These are phyloP conservation scores for Enteromius thamalakanensis DNA, from an alignment of 2,797 vertebrate species.

Conservation along the genomic window DNA sequence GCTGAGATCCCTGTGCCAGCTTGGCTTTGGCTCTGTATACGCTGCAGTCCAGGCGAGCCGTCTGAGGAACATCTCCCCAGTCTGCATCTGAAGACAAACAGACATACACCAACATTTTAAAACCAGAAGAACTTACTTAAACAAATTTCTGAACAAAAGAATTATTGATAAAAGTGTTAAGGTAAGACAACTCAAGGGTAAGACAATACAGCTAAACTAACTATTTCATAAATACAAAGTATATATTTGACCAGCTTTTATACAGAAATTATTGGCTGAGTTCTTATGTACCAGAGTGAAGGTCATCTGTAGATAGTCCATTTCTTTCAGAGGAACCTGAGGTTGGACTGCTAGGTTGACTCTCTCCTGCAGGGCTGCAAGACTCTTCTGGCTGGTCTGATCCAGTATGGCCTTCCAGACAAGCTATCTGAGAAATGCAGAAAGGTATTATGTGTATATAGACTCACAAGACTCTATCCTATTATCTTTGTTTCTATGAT, in stretches of 20 bases:
- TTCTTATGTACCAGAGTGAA: slow-evolving; percentile 64
- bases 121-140: not conserved
- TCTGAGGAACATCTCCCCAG: slow-evolving; percentile 83
- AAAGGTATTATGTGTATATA: not conserved
- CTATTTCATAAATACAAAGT: too few species aligned
- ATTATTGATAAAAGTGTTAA: not conserved
- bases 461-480: not conserved
- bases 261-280: not conserved
- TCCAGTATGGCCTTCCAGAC: slow-evolving; percentile 71
- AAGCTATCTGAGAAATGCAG: slow-evolving; percentile 61
- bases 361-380: slow-evolving; percentile 56
- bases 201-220: not conserved
- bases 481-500: not conserved
- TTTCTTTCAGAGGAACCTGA: slow-evolving; percentile 63
- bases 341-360: slow-evolving; percentile 57
- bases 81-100: slow-evolving; percentile 70
- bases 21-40: slow-evolving; percentile 88
- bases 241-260: not conserved
- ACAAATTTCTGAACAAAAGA: not conserved
- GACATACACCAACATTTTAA: slow-evolving; percentile 39
- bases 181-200: not conserved
- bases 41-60: slow-evolving; percentile 86
- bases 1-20: slow-evolving; percentile 88
- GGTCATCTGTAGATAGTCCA: slow-evolving; percentile 61
- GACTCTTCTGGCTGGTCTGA: slow-evolving; percentile 60